Base-by-base conservation (phyloP, 2,888 invertebrate genomes). In the Andrena haemorrhoa region DNA sequence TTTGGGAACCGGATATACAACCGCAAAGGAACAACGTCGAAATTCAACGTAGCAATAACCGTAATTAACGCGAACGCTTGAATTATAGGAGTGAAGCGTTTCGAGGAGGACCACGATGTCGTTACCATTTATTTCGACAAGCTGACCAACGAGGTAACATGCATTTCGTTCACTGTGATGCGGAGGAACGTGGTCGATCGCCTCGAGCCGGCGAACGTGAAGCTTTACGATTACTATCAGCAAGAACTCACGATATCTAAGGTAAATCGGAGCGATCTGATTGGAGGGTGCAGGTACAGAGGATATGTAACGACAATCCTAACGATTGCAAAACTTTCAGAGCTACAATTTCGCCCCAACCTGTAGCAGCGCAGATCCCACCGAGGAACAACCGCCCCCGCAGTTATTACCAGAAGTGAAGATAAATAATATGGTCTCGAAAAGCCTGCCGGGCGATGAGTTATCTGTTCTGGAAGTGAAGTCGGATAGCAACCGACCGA, bases 191-290 rank as follows among this genome's bases (percentile, higher is more conserved):
- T 94, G 12, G 94, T 95, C 2, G 94, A 95, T 80, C 92, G 93
- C 68, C 93, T 94, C 8, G 93, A 94, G 29, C 95, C 96, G 0
- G 96, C 96, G 0, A 94, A 95, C 80, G 95, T 95, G 2, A 95
- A 95, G 76, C 91, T 96, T 0, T 94, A 95, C 66, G 96, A 97
- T 93, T 97, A 97, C 88, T 97, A 96, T 89, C 95, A 95, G 63
- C 96, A 96, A 0, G 94, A 94, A 71, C 91, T 95, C 31, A 94
- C 94, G 29, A 94, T 95, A 69, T 94, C 95, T 0, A 95, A 95
- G 93, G 96, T 96, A 92, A 90, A 87, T 72, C 63, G 51, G 16
- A 2, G 10, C 16, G 8, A 66, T 47, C 23, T 16, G 5, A 35
- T 33, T 2, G 1, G 3, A 12, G 64, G 1, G 41, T 68, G 35